Percentiles rank a stretch among this genome's conserved stretches.
These are phyloP conservation scores for Caenorhabditis briggsae DNA, from an alignment of 1,140 invertebrate species.

Conservation along the genomic window DNA sequence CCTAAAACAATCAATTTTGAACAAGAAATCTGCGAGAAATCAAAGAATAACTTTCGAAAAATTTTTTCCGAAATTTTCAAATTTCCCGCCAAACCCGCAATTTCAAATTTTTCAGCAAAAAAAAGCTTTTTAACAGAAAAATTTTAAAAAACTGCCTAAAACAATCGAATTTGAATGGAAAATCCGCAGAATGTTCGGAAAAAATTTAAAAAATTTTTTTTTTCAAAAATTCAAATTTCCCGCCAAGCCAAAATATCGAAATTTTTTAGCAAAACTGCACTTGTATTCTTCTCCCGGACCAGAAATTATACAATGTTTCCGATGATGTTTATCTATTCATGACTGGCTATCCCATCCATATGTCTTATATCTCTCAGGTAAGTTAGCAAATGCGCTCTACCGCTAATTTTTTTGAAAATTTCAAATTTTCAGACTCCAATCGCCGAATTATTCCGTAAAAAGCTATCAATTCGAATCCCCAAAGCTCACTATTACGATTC, in stretches of 20 bases:
- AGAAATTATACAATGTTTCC: conserved; percentile 19
- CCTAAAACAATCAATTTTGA: too few species aligned
- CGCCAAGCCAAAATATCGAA: not conserved
- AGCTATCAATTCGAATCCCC: conserved; percentile 32
- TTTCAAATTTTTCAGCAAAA: too few species aligned
- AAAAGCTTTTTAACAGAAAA: too few species aligned
- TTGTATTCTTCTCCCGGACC: not conserved
- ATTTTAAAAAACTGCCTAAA: too few species aligned
- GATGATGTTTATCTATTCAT: conserved; percentile 31
- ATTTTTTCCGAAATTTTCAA: not conserved
- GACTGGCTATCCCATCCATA: conserved; percentile 36
- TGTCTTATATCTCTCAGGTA: conserved; percentile 28
- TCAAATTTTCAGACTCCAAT: conserved; percentile 23
- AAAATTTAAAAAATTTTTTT: not conserved
- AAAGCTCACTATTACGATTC: conserved; percentile 15
- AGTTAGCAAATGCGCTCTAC: not conserved
- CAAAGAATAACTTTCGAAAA: too few species aligned
- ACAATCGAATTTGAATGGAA: too few species aligned
- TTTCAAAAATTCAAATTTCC: not conserved
- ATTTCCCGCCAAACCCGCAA: too few species aligned
- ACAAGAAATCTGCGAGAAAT: too few species aligned
- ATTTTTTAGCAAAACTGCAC: conserved; percentile 41
- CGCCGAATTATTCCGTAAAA: conserved; percentile 28
- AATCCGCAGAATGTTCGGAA: too few species aligned
- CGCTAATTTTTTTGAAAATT: not conserved